Conservation (phyloP, 2,797 vertebrate species). For the Malacoraja senta region DNA sequence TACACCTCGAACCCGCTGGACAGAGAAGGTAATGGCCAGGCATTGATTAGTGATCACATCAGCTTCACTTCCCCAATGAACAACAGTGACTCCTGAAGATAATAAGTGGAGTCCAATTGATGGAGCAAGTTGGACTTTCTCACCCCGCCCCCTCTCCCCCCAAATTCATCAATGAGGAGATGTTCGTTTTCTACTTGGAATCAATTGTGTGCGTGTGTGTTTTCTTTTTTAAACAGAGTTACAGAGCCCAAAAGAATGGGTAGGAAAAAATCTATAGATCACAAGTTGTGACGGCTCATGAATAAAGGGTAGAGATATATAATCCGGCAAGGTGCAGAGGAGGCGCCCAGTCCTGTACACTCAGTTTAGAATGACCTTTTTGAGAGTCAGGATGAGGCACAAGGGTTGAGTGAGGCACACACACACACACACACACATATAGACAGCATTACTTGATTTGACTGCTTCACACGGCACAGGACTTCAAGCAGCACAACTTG, state of each 20-base stretch:
- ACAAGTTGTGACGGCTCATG: conserved; percentile 10
- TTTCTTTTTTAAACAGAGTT: neutral
- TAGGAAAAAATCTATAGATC: neutral
- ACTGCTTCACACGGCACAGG: neutral
- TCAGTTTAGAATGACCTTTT: neutral
- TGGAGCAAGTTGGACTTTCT: neutral
- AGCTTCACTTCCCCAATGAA: neutral
- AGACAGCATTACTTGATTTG: neutral
- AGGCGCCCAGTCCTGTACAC: neutral
- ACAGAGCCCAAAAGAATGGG: no score
- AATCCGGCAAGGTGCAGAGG: neutral
- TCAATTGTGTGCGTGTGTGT: conserved; percentile 14
- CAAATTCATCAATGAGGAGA: conserved; percentile 8
- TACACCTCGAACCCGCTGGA: neutral
- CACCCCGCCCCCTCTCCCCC: neutral
- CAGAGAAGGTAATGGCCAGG: neutral
- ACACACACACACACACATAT: no score
- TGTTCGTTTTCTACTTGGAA: conserved; percentile 8
- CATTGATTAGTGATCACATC: conserved; percentile 7
- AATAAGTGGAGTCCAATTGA: neutral
- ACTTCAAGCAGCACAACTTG: neutral
- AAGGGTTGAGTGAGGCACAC: neutral
- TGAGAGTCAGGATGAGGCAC: neutral
- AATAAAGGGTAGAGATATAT: neutral
- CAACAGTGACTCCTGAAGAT: neutral